Conservation (phyloP, 2,113 vertebrate species). For the Crotalus viridis region DNA sequence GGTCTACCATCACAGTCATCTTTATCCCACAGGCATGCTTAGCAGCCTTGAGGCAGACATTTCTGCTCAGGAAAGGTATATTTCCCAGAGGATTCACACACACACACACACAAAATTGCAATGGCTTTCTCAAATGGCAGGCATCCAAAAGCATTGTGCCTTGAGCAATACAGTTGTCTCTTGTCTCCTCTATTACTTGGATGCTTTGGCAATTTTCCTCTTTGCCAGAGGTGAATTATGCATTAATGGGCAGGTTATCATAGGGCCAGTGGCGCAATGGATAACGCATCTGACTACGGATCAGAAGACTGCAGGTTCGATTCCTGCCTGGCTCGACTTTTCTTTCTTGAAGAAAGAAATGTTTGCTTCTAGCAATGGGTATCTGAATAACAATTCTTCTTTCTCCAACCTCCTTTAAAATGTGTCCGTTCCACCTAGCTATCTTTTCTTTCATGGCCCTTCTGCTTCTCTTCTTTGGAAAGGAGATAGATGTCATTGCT, state of each 20-base stretch:
- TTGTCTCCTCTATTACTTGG: not conserved
- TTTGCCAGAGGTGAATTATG: not conserved
- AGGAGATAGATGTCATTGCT: not conserved
- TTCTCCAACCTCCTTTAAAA: not conserved
- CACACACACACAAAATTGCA: not conserved
- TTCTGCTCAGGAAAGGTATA: not conserved
- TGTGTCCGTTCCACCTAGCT: not conserved
- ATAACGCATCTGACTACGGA: constrained; percentile 4
- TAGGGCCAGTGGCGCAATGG: not conserved
- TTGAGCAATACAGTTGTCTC: too few species aligned
- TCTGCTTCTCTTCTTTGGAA: not conserved
- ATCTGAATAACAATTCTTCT: not conserved
- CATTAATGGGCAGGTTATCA: not conserved
- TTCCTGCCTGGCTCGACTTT: not conserved
- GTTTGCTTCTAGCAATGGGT: not conserved
- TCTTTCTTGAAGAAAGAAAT: not conserved
- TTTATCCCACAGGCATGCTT: not conserved
- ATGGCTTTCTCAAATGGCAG: not conserved
- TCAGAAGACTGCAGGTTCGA: constrained; percentile 3
- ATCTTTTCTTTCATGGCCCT: not conserved
- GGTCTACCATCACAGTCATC: not conserved
- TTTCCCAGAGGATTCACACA: not conserved
- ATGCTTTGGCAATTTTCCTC: not conserved
- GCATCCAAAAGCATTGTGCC: not conserved
- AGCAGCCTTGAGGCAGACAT: not conserved